Evolutionary conservation across 2,113 vertebrate genomes (phyloP), one percentile per base, ranked within the genome.

Genomic region (Rutilus rutilus): DNA sequence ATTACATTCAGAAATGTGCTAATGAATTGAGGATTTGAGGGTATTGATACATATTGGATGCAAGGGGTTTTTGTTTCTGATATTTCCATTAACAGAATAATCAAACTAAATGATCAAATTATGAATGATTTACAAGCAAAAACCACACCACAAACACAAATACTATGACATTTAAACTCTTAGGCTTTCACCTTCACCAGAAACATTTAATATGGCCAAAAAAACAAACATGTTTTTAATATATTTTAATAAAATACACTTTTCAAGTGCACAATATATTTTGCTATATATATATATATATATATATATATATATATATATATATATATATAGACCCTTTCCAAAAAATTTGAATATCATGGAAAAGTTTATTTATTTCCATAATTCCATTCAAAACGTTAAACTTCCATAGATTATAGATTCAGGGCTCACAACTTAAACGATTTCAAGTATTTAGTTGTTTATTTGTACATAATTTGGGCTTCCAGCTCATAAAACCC

Each of bases 1-100:
- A 86, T 74, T 81, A 19, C 85, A 74, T 81, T 74, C 39, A 86
- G 60, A 86, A 67, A 64, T 52, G 52, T 27, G 33, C 52, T 60
- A 80, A 86, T 79, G 64, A 80, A 86, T 57, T 78, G 84, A 78
- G 75, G 73, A 85, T 65, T 36, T 57, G 21, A 54, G 45, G 23
- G 42, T 71, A 30, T 79, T 17, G 52, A 67, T 39, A 27, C 23
- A 19, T 82, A 10, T 10, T 62, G 50, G 33, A 33, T 82, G 21
- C 15, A 21, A 19, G 19, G 17, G 50, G 27, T 6, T 23, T 30
- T 10, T 33, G 25, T 30, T 57, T 19, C 50, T 54, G 50, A 19
- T 78, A 33, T 21, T 77, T 54, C 9, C 19, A 57, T 78, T 54
- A 33, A 36, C 1, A 21, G 23, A 60, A 42, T 78, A 36, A 27